phyloP scores from a whole-genome alignment of 2,888 invertebrate species.

The Phrixothrix hirtus region DNA sequence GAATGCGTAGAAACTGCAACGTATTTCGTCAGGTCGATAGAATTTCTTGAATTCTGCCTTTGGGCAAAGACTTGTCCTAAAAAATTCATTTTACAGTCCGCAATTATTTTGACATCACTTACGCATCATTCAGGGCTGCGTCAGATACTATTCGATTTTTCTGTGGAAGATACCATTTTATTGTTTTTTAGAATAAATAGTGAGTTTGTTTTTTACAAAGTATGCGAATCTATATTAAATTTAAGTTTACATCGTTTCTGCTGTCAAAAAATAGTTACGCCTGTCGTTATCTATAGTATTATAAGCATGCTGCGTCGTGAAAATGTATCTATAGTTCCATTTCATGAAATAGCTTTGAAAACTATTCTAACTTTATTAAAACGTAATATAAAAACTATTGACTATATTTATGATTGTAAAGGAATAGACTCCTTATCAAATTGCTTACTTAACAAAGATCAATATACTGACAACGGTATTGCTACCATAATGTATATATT shows the following conservation, averaged over 20 bases:
- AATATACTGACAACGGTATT: constrained; percentile 11
- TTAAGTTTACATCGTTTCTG: constrained; percentile 23
- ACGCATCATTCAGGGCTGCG: constrained; percentile 3
- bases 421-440: constrained; percentile 6
- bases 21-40: constrained; percentile 16
- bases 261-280: constrained; percentile 24
- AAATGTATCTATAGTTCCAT: constrained; percentile 15
- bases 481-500: constrained; percentile 10
- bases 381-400: constrained; percentile 10
- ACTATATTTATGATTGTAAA: constrained; percentile 2
- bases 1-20: constrained; percentile 15
- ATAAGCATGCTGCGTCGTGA: constrained; percentile 6
- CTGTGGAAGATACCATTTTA: constrained; percentile 22
- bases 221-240: constrained; percentile 15
- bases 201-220: constrained; percentile 20
- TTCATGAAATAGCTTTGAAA: constrained; percentile 22
- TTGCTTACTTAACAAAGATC: constrained; percentile 3
- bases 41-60: constrained; percentile 21
- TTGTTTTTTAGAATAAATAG: constrained; percentile 20
- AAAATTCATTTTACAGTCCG: constrained; percentile 13
- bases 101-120: constrained; percentile 14
- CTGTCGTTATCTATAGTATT: constrained; percentile 18
- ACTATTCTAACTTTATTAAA: constrained; percentile 14
- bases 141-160: constrained; percentile 23
- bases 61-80: constrained; percentile 21